Conservation (phyloP, 2,113 vertebrate genomes). For the Atlantisia rogersi region DNA sequence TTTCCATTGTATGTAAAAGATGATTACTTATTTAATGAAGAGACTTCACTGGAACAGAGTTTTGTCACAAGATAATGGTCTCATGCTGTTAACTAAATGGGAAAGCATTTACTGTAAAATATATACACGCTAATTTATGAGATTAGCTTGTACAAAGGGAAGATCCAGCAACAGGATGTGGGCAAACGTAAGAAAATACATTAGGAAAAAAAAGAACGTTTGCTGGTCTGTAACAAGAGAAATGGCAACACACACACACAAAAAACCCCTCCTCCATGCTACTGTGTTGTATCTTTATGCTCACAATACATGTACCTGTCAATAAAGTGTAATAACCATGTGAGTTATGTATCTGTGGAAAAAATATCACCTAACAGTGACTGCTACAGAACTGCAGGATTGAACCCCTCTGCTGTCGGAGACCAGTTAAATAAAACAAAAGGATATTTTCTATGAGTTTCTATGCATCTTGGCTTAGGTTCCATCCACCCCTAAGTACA, state of each 20-base stretch:
- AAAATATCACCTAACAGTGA: not conserved
- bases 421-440: not conserved
- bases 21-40: slow-evolving; percentile 68
- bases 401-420: not conserved
- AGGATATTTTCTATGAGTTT: not conserved
- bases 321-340: not conserved
- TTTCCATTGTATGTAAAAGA: slow-evolving; percentile 59
- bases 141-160: slow-evolving; percentile 7
- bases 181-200: not conserved
- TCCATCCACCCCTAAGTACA: not conserved
- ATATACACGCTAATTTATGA: slow-evolving; percentile 45
- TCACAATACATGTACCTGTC: not conserved
- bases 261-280: too few species aligned
- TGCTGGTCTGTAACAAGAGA: not conserved
- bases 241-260: not conserved
- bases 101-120: slow-evolving; percentile 61
- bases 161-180: not conserved
- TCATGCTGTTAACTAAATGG: slow-evolving; percentile 70
- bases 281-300: not conserved
- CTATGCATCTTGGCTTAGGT: not conserved
- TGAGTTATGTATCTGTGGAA: not conserved
- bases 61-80: slow-evolving; percentile 61
- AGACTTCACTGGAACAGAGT: slow-evolving; percentile 44
- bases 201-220: not conserved
- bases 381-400: not conserved